These are phyloP conservation scores for Umimayanthus chanpuru DNA, from an alignment of 92 coral and sea anemone genomes.

Conservation along the genomic window DNA sequence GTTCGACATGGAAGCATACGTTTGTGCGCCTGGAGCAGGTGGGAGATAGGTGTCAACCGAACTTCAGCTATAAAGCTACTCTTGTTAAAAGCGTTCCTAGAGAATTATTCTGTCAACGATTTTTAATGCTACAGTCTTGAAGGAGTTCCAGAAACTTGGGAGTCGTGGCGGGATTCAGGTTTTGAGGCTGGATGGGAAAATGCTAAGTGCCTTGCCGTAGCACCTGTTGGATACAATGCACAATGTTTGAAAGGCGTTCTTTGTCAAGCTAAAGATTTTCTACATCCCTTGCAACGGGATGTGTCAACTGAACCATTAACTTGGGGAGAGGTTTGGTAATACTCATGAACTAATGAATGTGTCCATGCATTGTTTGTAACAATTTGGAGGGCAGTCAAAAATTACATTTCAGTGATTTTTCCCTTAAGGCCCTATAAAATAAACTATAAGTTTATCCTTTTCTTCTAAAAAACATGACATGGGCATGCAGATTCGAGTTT, in stretches of 20 bases:
- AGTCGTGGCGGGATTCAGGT: neutral
- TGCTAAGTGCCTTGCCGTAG: neutral
- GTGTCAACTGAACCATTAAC: neutral
- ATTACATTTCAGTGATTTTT: too few relatives aligned
- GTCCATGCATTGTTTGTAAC: neutral
- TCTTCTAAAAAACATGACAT: too few relatives aligned
- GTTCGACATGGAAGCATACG: neutral
- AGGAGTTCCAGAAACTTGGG: neutral
- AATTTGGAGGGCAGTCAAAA: too few relatives aligned
- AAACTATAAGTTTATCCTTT: too few relatives aligned
- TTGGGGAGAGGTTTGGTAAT: neutral
- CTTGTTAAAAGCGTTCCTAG: too few relatives aligned
- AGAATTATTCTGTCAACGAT: neutral
- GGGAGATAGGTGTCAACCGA: neutral
- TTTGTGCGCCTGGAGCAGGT: neutral
- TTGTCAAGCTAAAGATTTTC: slow-evolving; percentile 17
- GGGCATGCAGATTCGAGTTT: too few relatives aligned
- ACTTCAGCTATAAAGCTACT: too few relatives aligned
- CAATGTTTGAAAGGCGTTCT: slow-evolving; percentile 28
- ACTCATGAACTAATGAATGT: neutral
- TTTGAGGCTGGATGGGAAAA: slow-evolving; percentile 6
- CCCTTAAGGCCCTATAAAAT: too few relatives aligned
- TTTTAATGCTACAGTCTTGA: slow-evolving; percentile 1
- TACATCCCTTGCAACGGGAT: slow-evolving; percentile 27
- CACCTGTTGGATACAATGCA: neutral